A percentile compares a stretch with the other conserved stretches of the same genome.
Evolutionary conservation across 2,888 invertebrate species (phyloP).

Genomic region (Xestia sexstrigata): DNA sequence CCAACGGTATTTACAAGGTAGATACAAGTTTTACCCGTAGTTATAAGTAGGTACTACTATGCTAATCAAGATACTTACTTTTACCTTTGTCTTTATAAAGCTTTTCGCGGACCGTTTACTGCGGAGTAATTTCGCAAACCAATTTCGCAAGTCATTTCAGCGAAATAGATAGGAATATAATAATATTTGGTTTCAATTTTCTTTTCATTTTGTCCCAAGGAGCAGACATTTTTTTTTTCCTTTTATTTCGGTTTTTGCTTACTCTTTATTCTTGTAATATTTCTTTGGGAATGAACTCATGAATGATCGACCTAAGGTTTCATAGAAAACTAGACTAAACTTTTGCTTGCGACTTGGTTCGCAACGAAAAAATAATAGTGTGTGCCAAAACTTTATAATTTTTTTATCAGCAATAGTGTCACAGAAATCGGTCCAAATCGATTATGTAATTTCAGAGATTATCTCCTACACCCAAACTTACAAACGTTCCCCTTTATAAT

Average conservation of each 20-base stretch:
- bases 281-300: not conserved
- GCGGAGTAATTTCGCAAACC: constrained; percentile 5
- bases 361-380: no score
- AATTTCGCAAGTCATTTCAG: constrained; percentile 29
- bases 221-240: constrained; percentile 8
- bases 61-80: not conserved
- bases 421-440: no score
- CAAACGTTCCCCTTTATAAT: not conserved
- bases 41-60: not conserved
- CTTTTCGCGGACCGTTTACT: not conserved
- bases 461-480: not conserved
- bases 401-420: no score
- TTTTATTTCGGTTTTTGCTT: not conserved
- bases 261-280: no score
- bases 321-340: not conserved
- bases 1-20: no score
- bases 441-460: not conserved
- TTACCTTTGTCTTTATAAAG: not conserved
- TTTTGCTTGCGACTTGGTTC: not conserved
- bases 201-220: not conserved
- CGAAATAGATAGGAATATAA: constrained; percentile 15
- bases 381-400: no score
- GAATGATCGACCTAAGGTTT: not conserved
- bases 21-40: not conserved
- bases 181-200: constrained; percentile 39